Percentiles rank a stretch among this genome's conserved stretches.
These are phyloP conservation scores for Disparrhopalites patrizii DNA, from an alignment of 2,888 invertebrate genomes.

Conservation along the genomic window DNA sequence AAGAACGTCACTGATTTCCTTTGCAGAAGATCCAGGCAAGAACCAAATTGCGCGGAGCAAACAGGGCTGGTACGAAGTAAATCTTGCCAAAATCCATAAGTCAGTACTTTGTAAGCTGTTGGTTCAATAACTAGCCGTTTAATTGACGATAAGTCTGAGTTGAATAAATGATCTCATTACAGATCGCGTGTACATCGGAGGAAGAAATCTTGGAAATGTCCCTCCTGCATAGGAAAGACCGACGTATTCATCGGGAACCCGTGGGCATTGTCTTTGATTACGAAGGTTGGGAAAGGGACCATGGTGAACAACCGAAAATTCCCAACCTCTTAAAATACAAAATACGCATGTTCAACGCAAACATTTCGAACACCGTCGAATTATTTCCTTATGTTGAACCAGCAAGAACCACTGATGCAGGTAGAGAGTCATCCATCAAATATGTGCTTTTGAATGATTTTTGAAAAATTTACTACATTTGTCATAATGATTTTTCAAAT, in stretches of 20 bases:
- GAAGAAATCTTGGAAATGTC: constrained; percentile 30
- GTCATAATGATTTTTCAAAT: neutral
- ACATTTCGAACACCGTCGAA: constrained; percentile 28
- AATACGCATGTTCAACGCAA: constrained; percentile 31
- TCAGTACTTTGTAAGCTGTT: neutral
- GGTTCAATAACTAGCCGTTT: too few species aligned
- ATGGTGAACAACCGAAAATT: neutral
- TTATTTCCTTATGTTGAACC: constrained; percentile 32
- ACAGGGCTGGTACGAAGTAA: neutral
- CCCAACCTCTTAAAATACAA: constrained; percentile 29
- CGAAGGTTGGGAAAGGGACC: constrained; percentile 13
- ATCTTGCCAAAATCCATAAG: neutral
- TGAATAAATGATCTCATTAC: neutral
- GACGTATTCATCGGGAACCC: constrained; percentile 26
- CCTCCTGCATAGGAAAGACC: constrained; percentile 30
- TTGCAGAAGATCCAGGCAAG: neutral
- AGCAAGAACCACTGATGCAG: constrained; percentile 4
- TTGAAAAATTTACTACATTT: neutral
- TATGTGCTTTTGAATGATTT: neutral
- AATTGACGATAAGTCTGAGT: too few species aligned
- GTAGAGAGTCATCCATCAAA: too few species aligned
- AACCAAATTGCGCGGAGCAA: neutral
- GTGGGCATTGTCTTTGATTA: constrained; percentile 32
- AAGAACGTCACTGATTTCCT: neutral
- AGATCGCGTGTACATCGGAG: neutral